These are phyloP conservation scores for Gavia stellata DNA, from an alignment of 2,113 vertebrate genomes.

Conservation along the genomic window DNA sequence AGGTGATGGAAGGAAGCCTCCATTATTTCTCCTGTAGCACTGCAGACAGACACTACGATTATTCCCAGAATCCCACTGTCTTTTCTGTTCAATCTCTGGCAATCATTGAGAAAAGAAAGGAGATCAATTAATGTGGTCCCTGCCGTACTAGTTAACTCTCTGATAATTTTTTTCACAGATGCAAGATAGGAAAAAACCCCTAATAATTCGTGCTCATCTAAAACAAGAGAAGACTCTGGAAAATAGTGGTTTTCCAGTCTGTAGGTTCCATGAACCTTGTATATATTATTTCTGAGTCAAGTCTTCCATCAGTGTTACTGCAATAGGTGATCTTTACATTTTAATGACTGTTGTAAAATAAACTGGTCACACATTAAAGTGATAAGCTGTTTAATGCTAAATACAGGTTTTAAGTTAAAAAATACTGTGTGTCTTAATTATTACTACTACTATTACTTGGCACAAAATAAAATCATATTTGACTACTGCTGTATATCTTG, in stretches of 20 bases:
- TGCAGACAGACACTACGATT: neutral
- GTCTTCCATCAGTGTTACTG: neutral
- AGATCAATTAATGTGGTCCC: neutral
- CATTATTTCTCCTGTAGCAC: neutral
- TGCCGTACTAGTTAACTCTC: neutral
- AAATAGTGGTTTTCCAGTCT: neutral
- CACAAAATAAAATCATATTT: neutral
- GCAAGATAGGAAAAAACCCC: neutral
- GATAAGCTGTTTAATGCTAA: neutral
- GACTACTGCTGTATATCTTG: neutral
- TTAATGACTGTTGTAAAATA: neutral
- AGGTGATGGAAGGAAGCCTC: neutral
- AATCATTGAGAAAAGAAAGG: neutral
- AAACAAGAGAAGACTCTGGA: neutral
- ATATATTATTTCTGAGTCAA: neutral
- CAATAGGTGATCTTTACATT: neutral
- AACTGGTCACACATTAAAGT: neutral
- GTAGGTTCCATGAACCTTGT: neutral
- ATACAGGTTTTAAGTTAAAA: neutral
- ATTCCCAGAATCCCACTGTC: neutral
- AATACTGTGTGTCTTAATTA: neutral
- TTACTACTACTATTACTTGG: too few relatives aligned
- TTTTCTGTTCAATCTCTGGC: neutral
- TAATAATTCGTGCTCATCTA: neutral
- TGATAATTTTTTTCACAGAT: neutral